Conservation (phyloP, 1,140 invertebrate species). For the Lepidotrigona ventralis region DNA sequence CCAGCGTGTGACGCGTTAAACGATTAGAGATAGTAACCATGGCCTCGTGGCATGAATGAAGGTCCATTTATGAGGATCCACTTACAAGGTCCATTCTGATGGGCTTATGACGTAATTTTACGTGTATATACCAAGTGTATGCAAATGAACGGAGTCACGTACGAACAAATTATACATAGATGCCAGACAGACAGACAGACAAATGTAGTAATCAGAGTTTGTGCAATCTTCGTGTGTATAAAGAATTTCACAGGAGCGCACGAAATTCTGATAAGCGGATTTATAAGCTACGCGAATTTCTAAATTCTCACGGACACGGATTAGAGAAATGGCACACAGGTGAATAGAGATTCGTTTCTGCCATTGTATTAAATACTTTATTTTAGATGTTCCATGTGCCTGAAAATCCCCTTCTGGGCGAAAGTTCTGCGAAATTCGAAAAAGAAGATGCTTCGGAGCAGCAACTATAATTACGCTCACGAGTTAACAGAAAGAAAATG, state of each 20-base stretch:
- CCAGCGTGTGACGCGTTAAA: neutral
- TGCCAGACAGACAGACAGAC: neutral
- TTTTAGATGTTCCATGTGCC: too few species aligned
- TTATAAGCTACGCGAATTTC: too few species aligned
- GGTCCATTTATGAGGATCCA: conserved; percentile 40
- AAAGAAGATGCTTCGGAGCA: too few species aligned
- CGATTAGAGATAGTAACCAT: conserved; percentile 37
- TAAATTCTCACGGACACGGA: too few species aligned
- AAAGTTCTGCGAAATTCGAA: too few species aligned
- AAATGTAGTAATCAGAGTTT: neutral
- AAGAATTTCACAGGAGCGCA: conserved; percentile 4
- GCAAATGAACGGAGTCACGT: conserved; percentile 30
- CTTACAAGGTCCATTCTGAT: conserved; percentile 36
- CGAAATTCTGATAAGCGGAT: conserved; percentile 36
- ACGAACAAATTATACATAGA: conserved; percentile 6
- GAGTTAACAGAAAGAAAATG: too few species aligned
- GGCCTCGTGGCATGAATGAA: conserved; percentile 55
- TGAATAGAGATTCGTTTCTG: too few species aligned
- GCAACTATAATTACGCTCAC: too few species aligned
- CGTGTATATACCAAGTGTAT: conserved; percentile 5
- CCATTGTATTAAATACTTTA: too few species aligned
- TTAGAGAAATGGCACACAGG: too few species aligned
- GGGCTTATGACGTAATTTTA: conserved; percentile 56
- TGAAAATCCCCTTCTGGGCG: too few species aligned
- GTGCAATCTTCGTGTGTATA: conserved; percentile 5